Base-by-base conservation (phyloP, 2,797 vertebrate genomes). In the Melanotaenia nigrans region DNA sequence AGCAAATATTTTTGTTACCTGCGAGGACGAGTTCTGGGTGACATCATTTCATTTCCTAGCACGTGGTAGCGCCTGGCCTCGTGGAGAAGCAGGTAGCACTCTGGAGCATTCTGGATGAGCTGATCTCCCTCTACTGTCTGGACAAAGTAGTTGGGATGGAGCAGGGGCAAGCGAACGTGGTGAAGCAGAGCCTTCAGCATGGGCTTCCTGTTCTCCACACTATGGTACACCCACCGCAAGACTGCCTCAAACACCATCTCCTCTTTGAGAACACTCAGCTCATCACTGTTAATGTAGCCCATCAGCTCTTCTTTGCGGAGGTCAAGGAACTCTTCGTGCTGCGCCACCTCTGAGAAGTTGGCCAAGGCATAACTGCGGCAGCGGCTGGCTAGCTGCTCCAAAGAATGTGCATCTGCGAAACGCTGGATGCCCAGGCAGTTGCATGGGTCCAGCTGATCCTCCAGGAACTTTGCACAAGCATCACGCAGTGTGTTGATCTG, bases 41-140 rank as follows among this genome's bases (percentile, higher is more conserved):
- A 99, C 97, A 98, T 98, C 97, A 99, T 99, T 91, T 99, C 98
- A 42, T 99, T 99, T 71, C 98, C 98, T 2, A 99, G 96, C 79
- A 99, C 97, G 11, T 99, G 98, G 90, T 99, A 99, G 49, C 97
- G 93, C 45, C 98, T 94, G 76, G 98, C 98, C 90, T 99, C 98
- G 0, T 99, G 97, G 77, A 99, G 94, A 61, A 99, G 94, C 76
- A 97, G 97, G 42, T 99, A 99, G 93, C 97, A 99, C 79, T 99
- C 98, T 0, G 96, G 96, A 47, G 97, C 95, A 4, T 95, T 98
- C 93, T 99, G 98, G 79, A 99, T 99, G 83, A 99, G 87, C 78
- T 96, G 95, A 90, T 99, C 97, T 71, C 97, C 96, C 78, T 99
- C 98, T 87, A 99, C 97, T 3, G 96, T 99, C 91, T 99, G 97